Evolutionary conservation across 2,797 vertebrate genomes (phyloP).

Genomic region (Pseudochirops cupreus): DNA sequence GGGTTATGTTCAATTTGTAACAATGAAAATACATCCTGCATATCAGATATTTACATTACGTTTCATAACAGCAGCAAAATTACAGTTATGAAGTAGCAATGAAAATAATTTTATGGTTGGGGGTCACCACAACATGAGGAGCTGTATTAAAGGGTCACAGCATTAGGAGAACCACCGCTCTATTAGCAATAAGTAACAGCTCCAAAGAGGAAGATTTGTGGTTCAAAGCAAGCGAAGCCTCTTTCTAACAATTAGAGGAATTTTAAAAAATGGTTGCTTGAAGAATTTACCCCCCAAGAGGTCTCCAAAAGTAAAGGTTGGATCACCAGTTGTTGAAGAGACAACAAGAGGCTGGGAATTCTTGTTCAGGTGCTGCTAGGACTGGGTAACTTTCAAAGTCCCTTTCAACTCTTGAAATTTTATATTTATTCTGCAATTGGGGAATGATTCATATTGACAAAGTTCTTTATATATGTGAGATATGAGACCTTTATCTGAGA

Average conservation of each 20-base stretch:
- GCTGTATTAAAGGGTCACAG: no score
- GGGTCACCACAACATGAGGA: no score
- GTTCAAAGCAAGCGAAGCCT: background rate
- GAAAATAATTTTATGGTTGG: no score
- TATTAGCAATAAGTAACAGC: background rate
- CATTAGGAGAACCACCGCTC: no score
- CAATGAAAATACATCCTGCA: no score
- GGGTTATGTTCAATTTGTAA: no score
- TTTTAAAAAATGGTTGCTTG: background rate
- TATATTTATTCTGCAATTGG: background rate
- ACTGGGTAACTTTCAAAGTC: background rate
- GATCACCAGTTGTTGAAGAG: background rate
- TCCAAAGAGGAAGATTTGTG: background rate
- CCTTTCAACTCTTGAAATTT: background rate
- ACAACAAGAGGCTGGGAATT: no score
- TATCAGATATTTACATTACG: no score
- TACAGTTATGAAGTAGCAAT: no score
- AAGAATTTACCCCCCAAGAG: background rate
- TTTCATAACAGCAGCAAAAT: no score
- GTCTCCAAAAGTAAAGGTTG: background rate
- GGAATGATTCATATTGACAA: background rate
- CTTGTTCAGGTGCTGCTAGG: background rate
- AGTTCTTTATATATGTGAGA: background rate
- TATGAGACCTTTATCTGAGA: background rate
- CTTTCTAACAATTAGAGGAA: background rate